Evolutionary conservation across 2,113 vertebrate species (phyloP), one percentile per base, ranked within the genome.

Genomic region (Apus apus): DNA sequence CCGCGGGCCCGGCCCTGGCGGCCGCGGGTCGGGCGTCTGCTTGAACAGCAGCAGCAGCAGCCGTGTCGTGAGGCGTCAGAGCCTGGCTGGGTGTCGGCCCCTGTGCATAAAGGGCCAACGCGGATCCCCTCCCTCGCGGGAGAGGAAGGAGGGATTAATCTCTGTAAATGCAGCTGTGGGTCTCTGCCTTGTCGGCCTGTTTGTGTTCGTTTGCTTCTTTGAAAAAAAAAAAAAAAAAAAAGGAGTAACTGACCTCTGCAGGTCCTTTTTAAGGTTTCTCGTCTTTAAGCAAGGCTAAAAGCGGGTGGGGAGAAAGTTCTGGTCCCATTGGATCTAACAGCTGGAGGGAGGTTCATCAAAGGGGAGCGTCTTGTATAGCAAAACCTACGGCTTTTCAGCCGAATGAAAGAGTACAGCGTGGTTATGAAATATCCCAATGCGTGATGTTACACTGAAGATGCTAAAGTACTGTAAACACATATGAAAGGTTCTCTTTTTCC

Each of bases 391-490:
- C 6, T 61, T 70, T 17, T 16, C 7, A 11, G 6, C 7, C 9
- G 6, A 2, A 8, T 2, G 4, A 30, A 36, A 11, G 3, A 27
- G 16, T 76, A 2, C 8, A 19, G 53, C 2, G 0, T 1, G 2
- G 23, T 21, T 38, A 4, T 40, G 22, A 15, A 30, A 18, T n/a
- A 29, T 13, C 6, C 29, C 10, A 8, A 1, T 7, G 18, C 6
- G 8, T 11, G 9, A 19, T 29, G 40, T n/a, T 64, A 32, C 2
- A 18, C 23, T 25, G 21, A 38, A 56, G 46, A 15, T 6, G 3
- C 16, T 34, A 6, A n/a, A 43, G 29, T 43, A 22, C 6, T 19
- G 8, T 23, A 32, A 50, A 21, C 30, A 2, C 19, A 46, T 90
- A 8, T 1, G 43, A n/a, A 45, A 5, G 6, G 6, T 26, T 13